A percentile compares a stretch with the other conserved stretches of the same genome.
Conservation (phyloP, 2,113 vertebrate genomes). For the Anhinga anhinga region DNA sequence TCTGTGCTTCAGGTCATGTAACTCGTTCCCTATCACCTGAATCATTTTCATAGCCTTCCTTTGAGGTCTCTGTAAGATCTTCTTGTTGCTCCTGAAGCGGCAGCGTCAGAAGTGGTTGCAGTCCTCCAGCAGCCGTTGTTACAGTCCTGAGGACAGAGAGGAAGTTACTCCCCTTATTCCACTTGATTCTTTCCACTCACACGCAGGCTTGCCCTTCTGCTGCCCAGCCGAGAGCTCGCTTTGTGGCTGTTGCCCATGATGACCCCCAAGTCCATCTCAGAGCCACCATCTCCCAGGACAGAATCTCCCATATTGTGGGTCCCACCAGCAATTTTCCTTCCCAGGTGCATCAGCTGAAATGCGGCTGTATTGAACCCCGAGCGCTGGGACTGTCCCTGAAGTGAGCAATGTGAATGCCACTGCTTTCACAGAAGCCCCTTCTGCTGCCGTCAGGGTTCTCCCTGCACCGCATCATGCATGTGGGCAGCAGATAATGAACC, state of each 20-base stretch:
- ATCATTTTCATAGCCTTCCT: neutral
- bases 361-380: rapidly evolving
- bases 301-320: neutral
- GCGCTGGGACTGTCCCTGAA: rapidly evolving
- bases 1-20: neutral
- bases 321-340: neutral
- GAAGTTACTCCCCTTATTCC: neutral
- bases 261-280: neutral
- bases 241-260: rapidly evolving
- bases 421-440: neutral
- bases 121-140: neutral
- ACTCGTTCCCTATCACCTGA: neutral
- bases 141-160: neutral
- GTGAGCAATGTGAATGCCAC: neutral
- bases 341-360: neutral
- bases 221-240: neutral
- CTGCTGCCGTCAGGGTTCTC: neutral
- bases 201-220: neutral
- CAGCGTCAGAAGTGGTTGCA: neutral
- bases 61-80: neutral
- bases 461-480: rapidly evolving
- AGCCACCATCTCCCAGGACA: neutral
- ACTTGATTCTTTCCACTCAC: no score
- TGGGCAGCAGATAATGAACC: neutral
- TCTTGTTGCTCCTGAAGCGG: neutral